Evolutionary conservation across 2,888 invertebrate genomes (phyloP), one percentile per base, ranked within the genome.

Genomic region (Oegoconia quadripuncta): DNA sequence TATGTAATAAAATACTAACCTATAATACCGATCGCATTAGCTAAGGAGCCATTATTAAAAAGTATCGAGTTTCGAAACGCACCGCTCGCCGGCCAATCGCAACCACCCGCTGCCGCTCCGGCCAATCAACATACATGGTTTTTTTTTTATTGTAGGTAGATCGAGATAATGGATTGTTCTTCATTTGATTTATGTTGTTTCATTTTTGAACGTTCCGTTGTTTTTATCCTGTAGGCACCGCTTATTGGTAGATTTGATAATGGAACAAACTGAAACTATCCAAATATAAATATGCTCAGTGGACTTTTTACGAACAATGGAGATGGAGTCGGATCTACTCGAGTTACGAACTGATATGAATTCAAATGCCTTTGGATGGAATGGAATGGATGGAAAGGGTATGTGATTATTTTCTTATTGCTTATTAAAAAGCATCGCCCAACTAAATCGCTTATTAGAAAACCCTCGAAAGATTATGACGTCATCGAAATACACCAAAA

Each of bases 41-140:
- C 80, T 69, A 76, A 84, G 80, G 74, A 84, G 79, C 87, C 84
- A 86, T 87, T 86, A 86, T 86, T 86, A 86, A 87, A 87, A 87
- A 86, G 84, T 87, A 87, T 87, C 87, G 71, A 69, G 72, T 87
- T 86, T 76, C 86, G 41, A 74, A 82, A 78, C 82, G 81, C 70
- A 70, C 54, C 66, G 69, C 66, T 55, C 55, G 53, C 61, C 59
- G 59, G 47, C 86, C 84, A 86, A 86, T 86, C 59, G 59, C 57
- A 64, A 46, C 54, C 64, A 59, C 63, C 74, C 73, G 74, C 71
- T 72, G 68, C 59, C 57, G 48, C 54, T 53, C 30, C 64, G 48
- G 61, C 86, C 86, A 87, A 87, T 86, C 69, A 63, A 55, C 50
- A 61, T 39, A 52, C 48, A 43, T 52, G 58, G 59, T 64, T 67